A percentile compares a stretch with the other conserved stretches of the same genome.
Conservation (phyloP, 2,113 vertebrate genomes). For the Pimephales promelas region DNA sequence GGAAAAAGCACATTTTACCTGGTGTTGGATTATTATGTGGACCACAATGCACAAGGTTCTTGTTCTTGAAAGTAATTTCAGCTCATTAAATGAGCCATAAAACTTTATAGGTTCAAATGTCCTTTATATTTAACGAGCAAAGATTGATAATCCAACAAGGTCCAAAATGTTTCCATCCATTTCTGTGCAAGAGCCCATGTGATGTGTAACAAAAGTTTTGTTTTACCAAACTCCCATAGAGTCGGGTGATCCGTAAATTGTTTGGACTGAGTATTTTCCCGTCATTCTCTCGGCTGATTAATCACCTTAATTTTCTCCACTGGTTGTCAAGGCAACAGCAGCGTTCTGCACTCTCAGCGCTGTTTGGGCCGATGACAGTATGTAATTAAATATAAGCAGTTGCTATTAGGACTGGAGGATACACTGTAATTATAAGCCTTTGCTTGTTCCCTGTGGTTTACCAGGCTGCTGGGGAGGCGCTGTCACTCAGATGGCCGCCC, state of each 20-base stretch:
- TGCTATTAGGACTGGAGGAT: conserved; percentile 32
- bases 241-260: conserved; percentile 41
- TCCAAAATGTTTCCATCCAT: not conserved
- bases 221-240: not conserved
- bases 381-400: conserved; percentile 53
- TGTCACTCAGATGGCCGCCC: conserved; percentile 20
- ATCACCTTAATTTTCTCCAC: conserved; percentile 45
- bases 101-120: not conserved
- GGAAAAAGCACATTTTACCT: not conserved
- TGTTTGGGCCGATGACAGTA: conserved; percentile 48
- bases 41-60: not conserved
- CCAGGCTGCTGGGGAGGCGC: conserved; percentile 2
- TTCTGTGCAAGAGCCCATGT: not conserved
- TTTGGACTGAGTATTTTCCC: conserved; percentile 34
- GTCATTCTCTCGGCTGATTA: conserved; percentile 43
- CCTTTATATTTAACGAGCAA: not conserved
- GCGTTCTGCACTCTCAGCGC: conserved; percentile 7
- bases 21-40: not conserved
- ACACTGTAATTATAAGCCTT: conserved; percentile 47
- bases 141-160: not conserved
- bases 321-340: conserved; percentile 51
- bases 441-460: conserved; percentile 39
- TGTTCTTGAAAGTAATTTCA: not conserved
- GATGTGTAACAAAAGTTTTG: not conserved
- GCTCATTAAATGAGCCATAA: not conserved